phyloP scores from a whole-genome alignment of 2,888 invertebrate species.

The Tinea pellionella region DNA sequence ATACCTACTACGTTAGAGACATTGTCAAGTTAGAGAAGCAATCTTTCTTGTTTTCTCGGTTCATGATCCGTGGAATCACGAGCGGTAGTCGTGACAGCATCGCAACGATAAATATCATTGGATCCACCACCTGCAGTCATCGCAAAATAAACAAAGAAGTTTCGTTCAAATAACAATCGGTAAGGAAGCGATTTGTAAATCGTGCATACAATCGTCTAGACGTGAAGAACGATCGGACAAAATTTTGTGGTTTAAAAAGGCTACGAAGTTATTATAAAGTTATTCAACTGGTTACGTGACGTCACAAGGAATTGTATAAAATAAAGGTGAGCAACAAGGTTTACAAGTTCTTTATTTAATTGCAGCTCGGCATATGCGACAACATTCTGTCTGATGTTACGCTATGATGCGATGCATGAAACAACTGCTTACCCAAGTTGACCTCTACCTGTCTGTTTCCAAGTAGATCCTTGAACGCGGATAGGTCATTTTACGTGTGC shows the following conservation, averaged over 20 bases:
- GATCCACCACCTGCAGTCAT: not conserved
- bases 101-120: not conserved
- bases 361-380: too few species aligned
- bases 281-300: too few species aligned
- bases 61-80: conserved; percentile 7
- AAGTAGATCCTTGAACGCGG: too few species aligned
- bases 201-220: not conserved
- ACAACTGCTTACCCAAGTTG: too few species aligned
- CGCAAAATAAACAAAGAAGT: not conserved
- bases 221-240: not conserved
- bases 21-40: conserved; percentile 1
- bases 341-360: not conserved
- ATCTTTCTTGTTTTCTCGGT: not conserved
- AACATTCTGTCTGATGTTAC: too few species aligned
- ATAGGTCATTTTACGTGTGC: too few species aligned
- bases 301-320: too few species aligned
- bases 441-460: too few species aligned
- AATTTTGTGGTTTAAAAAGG: not conserved
- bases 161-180: not conserved
- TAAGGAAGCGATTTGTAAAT: not conserved
- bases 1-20: not conserved
- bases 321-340: not conserved
- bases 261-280: too few species aligned
- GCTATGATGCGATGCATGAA: too few species aligned
- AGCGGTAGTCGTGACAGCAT: not conserved